Conservation (phyloP, 1,140 invertebrate genomes). For the Drosophila bipectinata region DNA sequence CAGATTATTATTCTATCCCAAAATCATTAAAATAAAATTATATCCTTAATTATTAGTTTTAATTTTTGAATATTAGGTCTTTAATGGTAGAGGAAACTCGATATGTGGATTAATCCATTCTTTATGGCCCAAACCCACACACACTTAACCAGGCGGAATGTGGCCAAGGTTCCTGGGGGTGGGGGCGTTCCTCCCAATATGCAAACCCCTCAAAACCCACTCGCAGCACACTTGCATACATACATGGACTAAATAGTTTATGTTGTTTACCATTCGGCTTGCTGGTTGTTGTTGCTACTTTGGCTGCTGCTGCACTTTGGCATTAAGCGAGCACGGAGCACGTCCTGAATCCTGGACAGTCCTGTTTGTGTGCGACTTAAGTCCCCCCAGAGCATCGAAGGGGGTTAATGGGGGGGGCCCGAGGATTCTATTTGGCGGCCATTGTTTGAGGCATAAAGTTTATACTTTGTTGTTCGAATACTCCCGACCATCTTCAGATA, state of each 20-base stretch:
- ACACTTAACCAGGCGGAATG: background rate
- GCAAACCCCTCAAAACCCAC: background rate
- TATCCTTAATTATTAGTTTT: background rate
- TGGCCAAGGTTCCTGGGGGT: background rate
- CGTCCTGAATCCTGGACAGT: constrained; percentile 7
- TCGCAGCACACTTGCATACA: background rate
- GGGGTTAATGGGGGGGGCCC: background rate
- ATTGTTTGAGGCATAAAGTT: constrained; percentile 1
- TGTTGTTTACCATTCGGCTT: constrained; percentile 6
- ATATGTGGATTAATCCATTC: constrained; percentile 4
- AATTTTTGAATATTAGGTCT: background rate
- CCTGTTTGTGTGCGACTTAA: constrained; percentile 7
- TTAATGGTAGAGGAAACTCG: background rate
- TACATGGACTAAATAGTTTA: constrained; percentile 5
- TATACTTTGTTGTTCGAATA: background rate
- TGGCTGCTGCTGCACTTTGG: constrained; percentile 4
- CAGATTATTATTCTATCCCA: background rate
- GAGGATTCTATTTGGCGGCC: constrained; percentile 2
- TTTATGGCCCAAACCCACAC: background rate
- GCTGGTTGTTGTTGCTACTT: constrained; percentile 3
- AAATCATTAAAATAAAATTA: background rate
- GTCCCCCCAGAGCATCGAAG: background rate
- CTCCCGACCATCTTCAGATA: background rate
- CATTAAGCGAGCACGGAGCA: constrained; percentile 2
- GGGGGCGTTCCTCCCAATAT: background rate